Evolutionary conservation across 2,797 vertebrate species (phyloP).

Genomic region (Crypturellus tataupa): DNA sequence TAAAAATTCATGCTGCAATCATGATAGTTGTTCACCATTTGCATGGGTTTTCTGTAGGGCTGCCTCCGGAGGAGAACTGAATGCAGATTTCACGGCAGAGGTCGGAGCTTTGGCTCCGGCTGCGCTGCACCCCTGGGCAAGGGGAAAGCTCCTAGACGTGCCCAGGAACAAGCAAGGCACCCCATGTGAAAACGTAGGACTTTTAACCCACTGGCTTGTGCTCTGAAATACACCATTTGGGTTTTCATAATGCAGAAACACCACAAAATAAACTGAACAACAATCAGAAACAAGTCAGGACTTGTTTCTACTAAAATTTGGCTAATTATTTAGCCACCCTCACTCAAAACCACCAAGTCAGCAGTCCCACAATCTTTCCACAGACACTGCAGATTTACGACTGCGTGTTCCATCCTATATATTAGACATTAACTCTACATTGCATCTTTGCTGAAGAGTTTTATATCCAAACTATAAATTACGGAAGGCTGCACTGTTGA

Average conservation of each 20-base stretch:
- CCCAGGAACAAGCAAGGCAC: not conserved
- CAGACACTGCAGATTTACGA: not conserved
- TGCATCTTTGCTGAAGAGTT: not conserved
- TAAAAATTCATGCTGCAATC: conserved; percentile 35
- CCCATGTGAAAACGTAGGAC: not conserved
- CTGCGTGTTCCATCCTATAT: not conserved
- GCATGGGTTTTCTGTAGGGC: not conserved
- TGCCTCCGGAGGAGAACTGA: not conserved
- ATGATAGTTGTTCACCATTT: not conserved
- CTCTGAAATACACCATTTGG: not conserved
- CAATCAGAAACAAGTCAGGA: not conserved
- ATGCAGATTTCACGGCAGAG: not conserved
- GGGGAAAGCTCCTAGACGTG: not conserved
- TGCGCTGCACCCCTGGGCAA: fast-evolving
- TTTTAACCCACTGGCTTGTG: not conserved
- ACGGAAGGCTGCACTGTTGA: not conserved
- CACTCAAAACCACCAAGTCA: not conserved
- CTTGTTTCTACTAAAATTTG: not conserved
- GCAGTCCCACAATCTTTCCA: not conserved
- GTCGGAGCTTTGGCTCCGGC: not conserved
- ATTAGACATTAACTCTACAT: not conserved
- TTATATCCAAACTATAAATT: not conserved
- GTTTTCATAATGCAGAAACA: not conserved
- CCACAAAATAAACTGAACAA: not conserved
- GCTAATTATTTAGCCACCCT: not conserved